phyloP scores from a whole-genome alignment of 1,140 invertebrate genomes.

The Aphelinus atriplicis region DNA sequence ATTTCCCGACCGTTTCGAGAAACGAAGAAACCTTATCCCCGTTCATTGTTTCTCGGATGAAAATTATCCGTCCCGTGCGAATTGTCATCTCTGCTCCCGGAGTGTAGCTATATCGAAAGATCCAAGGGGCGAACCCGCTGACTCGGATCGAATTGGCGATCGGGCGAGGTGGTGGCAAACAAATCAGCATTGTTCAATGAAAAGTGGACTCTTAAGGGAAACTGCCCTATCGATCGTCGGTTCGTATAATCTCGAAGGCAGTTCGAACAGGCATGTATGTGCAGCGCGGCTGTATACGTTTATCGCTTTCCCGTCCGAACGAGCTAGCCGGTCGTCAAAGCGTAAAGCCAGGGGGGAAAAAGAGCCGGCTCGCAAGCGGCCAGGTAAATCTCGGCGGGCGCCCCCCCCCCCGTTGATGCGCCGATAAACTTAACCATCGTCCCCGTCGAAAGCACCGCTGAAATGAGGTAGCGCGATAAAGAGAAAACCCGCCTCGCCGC shows the following conservation, averaged over 20 bases:
- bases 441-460: slow-evolving; percentile 31
- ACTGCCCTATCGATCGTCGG: too few species aligned
- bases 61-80: too few species aligned
- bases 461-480: slow-evolving; percentile 24
- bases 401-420: neutral
- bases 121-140: too few species aligned
- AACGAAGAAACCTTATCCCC: too few species aligned
- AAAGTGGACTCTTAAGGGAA: neutral
- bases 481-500: slow-evolving; percentile 16
- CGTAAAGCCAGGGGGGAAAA: neutral
- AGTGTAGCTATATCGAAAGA: too few species aligned
- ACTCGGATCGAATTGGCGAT: too few species aligned
- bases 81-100: too few species aligned
- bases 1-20: too few species aligned
- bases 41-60: too few species aligned
- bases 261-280: too few species aligned
- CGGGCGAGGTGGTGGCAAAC: too few species aligned
- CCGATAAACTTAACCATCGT: slow-evolving; percentile 36
- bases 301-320: neutral
- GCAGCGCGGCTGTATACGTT: neutral
- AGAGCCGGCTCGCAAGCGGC: neutral
- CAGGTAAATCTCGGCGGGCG: slow-evolving; percentile 48
- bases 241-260: too few species aligned
- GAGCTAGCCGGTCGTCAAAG: slow-evolving; percentile 1
- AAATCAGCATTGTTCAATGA: neutral